phyloP scores from a whole-genome alignment of 2,797 vertebrate genomes.

The Chelon auratus region DNA sequence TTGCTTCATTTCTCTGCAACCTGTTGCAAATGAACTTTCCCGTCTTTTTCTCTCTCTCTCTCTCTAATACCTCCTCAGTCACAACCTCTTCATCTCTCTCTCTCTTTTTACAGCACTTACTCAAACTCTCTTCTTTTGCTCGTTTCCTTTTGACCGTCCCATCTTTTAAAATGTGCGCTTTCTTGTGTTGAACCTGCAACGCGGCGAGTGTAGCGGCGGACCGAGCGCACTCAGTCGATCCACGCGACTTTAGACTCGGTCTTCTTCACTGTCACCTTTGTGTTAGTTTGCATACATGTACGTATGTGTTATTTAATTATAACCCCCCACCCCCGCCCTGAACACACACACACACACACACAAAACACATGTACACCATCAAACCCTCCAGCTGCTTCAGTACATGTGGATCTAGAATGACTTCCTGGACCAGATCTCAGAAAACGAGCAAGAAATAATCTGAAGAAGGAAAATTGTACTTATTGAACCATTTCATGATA shows the following conservation, averaged over 20 bases:
- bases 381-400: constrained; percentile 2
- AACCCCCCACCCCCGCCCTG: constrained; percentile 5
- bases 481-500: too few species aligned
- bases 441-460: not conserved
- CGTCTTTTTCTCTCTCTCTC: not conserved
- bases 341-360: constrained; percentile 82
- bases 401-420: not conserved
- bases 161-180: constrained; percentile 10
- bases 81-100: not conserved
- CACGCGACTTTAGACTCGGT: constrained; percentile 68
- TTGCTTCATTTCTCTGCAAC: constrained; percentile 49
- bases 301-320: constrained; percentile 61
- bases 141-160: constrained; percentile 47
- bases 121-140: constrained; percentile 76
- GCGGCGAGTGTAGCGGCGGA: constrained; percentile 89
- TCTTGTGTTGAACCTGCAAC: constrained; percentile 98
- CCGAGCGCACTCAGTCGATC: constrained; percentile 23
- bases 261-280: constrained; percentile 81
- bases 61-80: constrained; percentile 71
- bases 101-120: constrained; percentile 15
- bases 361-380: constrained; percentile 80
- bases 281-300: constrained; percentile 65
- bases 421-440: not conserved
- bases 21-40: constrained; percentile 49
- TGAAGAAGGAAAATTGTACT: too few species aligned